phyloP scores from a whole-genome alignment of 2,113 vertebrate genomes.

The Oceanites oceanicus region DNA sequence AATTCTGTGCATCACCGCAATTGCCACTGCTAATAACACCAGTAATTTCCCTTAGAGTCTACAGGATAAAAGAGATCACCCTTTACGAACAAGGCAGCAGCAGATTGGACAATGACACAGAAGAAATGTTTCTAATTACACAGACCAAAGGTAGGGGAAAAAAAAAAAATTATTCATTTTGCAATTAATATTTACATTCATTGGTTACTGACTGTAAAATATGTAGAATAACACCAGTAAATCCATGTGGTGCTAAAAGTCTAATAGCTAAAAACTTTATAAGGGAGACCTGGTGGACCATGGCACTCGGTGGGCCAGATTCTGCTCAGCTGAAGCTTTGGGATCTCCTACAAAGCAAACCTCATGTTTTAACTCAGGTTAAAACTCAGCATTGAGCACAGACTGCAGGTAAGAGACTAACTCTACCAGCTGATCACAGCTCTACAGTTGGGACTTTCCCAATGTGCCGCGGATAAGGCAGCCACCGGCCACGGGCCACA shows the following conservation, averaged over 20 bases:
- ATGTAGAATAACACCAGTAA: neutral
- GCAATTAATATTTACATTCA: conserved; percentile 40
- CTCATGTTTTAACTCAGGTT: neutral
- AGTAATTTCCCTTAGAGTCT: conserved; percentile 24
- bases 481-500: neutral
- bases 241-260: neutral
- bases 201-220: conserved; percentile 26
- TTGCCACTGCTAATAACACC: neutral
- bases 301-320: neutral
- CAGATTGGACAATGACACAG: neutral
- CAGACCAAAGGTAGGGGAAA: neutral
- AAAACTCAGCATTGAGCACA: neutral
- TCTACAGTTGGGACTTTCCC: neutral
- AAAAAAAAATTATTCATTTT: conserved; percentile 23
- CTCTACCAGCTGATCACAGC: neutral
- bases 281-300: neutral
- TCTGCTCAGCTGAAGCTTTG: neutral
- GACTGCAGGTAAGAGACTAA: neutral
- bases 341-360: neutral
- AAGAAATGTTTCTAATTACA: conserved; percentile 52
- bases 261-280: neutral
- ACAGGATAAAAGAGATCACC: neutral
- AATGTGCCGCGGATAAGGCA: accelerated
- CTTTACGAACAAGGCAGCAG: neutral
- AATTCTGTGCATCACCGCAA: neutral